These are phyloP conservation scores for Tetragnatha versicolor DNA, from an alignment of 1,140 invertebrate species.

Conservation along the genomic window DNA sequence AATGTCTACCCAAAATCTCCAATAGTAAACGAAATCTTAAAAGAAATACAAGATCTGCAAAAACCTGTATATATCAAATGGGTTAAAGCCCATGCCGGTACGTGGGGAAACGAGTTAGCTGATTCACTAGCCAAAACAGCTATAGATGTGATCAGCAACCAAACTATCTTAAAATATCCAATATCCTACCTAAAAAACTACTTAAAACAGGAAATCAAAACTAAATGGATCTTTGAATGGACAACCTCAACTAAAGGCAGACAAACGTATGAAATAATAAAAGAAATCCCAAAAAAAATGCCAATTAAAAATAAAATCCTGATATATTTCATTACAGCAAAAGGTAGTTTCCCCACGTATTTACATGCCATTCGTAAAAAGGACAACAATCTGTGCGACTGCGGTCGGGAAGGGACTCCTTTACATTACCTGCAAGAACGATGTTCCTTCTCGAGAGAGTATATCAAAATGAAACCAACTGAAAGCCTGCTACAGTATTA, in stretches of 20 bases:
- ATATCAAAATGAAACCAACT: background rate
- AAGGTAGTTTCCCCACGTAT: background rate
- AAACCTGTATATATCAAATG: background rate
- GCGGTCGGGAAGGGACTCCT: too few relatives aligned
- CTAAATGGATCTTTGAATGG: background rate
- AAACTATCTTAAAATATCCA: background rate
- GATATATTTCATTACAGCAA: background rate
- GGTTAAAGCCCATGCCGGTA: background rate
- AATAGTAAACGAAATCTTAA: background rate
- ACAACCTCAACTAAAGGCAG: background rate
- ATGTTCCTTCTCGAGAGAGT: background rate
- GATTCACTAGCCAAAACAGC: background rate
- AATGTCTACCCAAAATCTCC: background rate
- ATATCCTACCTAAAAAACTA: background rate
- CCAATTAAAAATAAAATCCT: background rate
- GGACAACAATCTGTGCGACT: background rate
- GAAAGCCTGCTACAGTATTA: background rate
- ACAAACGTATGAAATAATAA: background rate
- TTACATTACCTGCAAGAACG: too few relatives aligned
- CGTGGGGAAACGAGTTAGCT: background rate
- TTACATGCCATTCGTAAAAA: background rate
- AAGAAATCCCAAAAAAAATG: background rate
- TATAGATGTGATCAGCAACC: background rate
- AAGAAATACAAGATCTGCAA: background rate
- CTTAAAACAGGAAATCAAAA: background rate